A percentile compares a stretch with the other conserved stretches of the same genome.
Evolutionary conservation across 2,797 vertebrate species (phyloP).

Genomic region (Karalla daura): DNA sequence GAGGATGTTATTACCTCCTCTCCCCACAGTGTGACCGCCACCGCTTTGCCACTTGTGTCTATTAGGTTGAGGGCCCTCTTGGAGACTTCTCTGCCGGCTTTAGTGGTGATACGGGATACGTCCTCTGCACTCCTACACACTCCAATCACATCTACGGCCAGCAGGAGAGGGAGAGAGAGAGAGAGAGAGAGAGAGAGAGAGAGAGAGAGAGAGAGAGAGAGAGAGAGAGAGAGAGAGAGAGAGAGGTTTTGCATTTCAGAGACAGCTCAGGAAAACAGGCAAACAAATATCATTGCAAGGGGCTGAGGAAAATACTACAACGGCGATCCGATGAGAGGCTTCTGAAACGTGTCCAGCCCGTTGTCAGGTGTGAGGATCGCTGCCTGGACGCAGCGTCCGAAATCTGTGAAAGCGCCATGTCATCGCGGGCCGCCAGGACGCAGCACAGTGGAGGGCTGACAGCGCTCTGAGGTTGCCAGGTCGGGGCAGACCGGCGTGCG

Average conservation of each 20-base stretch:
- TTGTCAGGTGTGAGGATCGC: conserved; percentile 23
- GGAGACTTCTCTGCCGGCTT: conserved; percentile 87
- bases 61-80: conserved; percentile 90
- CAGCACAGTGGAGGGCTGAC: conserved; percentile 28
- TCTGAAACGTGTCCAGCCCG: conserved; percentile 24
- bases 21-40: conserved; percentile 91
- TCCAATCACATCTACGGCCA: conserved; percentile 93
- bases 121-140: conserved; percentile 91
- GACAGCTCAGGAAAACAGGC: background rate
- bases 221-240: conserved; percentile 45
- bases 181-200: conserved; percentile 47
- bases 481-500: conserved; percentile 46
- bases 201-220: conserved; percentile 49
- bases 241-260: conserved; percentile 19
- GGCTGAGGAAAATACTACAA: conserved; percentile 3
- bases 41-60: conserved; percentile 88
- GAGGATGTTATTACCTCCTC: conserved; percentile 89
- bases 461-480: conserved; percentile 42
- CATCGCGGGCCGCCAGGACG: conserved; percentile 37
- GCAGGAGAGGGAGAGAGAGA: too few relatives aligned
- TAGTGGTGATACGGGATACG: conserved; percentile 86
- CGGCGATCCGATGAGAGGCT: background rate
- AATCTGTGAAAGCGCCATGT: conserved; percentile 34
- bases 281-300: conserved; percentile 6
- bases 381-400: conserved; percentile 14